Evolutionary conservation across 2,888 invertebrate genomes (phyloP), one percentile per base, ranked within the genome.

Genomic region (Drosophila emarginata): DNA sequence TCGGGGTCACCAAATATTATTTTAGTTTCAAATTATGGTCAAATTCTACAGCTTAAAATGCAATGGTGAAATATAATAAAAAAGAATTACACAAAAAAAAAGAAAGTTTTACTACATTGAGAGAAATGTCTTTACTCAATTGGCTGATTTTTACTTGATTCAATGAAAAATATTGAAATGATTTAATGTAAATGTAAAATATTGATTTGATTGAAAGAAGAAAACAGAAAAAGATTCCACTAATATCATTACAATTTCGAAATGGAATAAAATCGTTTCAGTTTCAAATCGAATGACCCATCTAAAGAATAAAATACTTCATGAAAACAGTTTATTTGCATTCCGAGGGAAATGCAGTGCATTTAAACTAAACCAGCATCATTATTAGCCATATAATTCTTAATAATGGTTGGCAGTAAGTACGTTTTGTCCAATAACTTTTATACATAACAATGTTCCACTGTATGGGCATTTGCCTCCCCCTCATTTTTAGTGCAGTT

Each of bases 361-460:
- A 32, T 15, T 45, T 15, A 9, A 11, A 15, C 40, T 15, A 45
- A 9, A 21, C 45, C 45, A 45, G 2, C 21, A 18, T 45, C 21
- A 45, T 45, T 45, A 45, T 45, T 45, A 21, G 18, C 45, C 4
- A 21, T 45, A 21, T 45, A 45, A 45, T 45, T 45, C 45, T 45
- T 45, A 45, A 45, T 45, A 45, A 45, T 45, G 45, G 12, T 45
- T 21, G 32, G 32, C n/a, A 45, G 26, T 51, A 61, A 69, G 68
- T 32, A 68, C 69, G 52, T 57, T 36, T 50, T 71, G 40, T 71
- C 52, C 63, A 69, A 71, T 56, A 26, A 57, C 57, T 69, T 69
- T 52, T 40, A 6, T 53, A 56, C 36, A 57, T 40, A 23, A 21
- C 39, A 26, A 18, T 15, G 9, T 6, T 21, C 39, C 39, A 26